Evolutionary conservation across 1,140 invertebrate genomes (phyloP), one percentile per base, ranked within the genome.

Genomic region (Luehdorfia chinensis): DNA sequence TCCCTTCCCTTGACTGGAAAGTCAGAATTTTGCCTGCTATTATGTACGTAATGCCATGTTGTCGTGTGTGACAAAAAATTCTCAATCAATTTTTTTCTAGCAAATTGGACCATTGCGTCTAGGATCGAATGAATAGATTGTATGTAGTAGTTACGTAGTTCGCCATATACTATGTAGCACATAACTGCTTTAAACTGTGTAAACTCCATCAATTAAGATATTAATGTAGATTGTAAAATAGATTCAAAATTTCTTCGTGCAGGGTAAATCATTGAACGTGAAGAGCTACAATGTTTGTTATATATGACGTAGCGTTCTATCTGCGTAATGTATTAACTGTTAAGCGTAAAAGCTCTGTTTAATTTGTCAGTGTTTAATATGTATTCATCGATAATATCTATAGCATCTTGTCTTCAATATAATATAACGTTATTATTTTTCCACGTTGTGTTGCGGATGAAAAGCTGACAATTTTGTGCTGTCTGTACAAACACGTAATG

Each of bases 191-290:
- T 66, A 61, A 43, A 61, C 62, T 57, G 45, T 66, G 49, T 62
- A 54, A 50, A 55, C 23, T 56, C 43, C 53, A 53, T 36, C 41
- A 53, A 56, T 30, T 51, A 53, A 49, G 49, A 37, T 59, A 60
- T 63, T 46, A 39, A 59, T 60, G 65, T 74, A 73, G 66, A 69
- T 61, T 49, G 50, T 73, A 66, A 65, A 66, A 75, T 76, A 72
- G 64, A 71, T 75, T 80, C 63, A 73, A 80, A 79, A 79, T 76
- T 81, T 79, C 73, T 83, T 78, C 78, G 81, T 85, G 81, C 81
- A 85, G 81, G 81, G 81, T 85, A 74, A 57, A 50, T 59, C 55
- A 60, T 59, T 55, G 44, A 60, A 65, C 58, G 54, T 44, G 28
- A 48, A 36, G 45, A 43, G 21, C 43, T 32, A 43, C 39, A 15